Percentiles rank a stretch among this genome's conserved stretches.
Conservation (phyloP, 2,797 vertebrate genomes). For the Enteromius argenteus region DNA sequence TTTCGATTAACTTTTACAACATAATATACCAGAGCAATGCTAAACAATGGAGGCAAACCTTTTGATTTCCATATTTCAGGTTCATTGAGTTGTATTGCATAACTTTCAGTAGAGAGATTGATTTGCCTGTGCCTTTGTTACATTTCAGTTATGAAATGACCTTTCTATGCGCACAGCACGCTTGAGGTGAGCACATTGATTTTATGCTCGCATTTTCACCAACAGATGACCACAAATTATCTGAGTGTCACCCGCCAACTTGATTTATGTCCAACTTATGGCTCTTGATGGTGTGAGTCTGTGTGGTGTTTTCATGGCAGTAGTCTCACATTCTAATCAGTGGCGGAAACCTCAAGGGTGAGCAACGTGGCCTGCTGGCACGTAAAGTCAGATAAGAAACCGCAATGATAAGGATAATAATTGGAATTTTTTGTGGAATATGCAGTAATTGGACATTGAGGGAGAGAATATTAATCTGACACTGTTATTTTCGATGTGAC, state of each 20-base stretch:
- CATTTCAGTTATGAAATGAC: conserved; percentile 16
- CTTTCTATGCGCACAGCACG: not conserved
- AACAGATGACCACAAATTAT: conserved; percentile 19
- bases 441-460: conserved; percentile 30
- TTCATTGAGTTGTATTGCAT: not conserved
- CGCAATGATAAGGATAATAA: conserved; percentile 34
- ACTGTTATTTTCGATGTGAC: conserved; percentile 4
- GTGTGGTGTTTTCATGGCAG: not conserved
- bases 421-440: conserved; percentile 24
- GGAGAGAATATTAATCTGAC: conserved; percentile 36
- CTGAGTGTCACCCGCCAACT: not conserved
- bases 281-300: not conserved
- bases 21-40: conserved; percentile 17
- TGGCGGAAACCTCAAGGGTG: not conserved
- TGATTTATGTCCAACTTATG: conserved; percentile 13
- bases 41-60: conserved; percentile 17
- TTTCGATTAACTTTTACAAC: conserved; percentile 41
- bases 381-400: conserved; percentile 18
- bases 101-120: not conserved
- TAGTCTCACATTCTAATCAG: conserved; percentile 34
- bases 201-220: conserved; percentile 26
- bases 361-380: not conserved
- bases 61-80: conserved; percentile 19
- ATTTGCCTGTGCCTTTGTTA: conserved; percentile 25
- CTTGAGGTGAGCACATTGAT: conserved; percentile 8